phyloP scores from a whole-genome alignment of 2,888 invertebrate species.

The Drosophila heteroneura region DNA sequence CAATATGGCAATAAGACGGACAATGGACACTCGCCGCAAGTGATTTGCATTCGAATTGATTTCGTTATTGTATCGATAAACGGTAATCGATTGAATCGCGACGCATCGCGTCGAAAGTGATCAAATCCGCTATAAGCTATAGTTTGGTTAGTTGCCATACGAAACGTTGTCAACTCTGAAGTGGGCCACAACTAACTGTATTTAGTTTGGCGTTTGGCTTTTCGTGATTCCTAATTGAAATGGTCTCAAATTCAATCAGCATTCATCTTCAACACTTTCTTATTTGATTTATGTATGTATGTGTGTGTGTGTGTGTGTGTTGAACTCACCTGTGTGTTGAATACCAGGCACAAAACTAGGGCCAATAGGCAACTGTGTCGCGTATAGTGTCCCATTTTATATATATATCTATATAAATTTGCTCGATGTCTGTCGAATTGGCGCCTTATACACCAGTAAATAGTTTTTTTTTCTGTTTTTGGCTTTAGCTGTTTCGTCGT shows the following conservation, averaged over 20 bases:
- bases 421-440: slow-evolving; percentile 34
- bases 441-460: slow-evolving; percentile 50
- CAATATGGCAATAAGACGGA: slow-evolving; percentile 50
- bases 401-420: slow-evolving; percentile 56
- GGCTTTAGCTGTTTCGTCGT: slow-evolving; percentile 35
- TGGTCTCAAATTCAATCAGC: slow-evolving; percentile 42
- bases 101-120: slow-evolving; percentile 70
- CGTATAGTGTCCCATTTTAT: slow-evolving; percentile 84
- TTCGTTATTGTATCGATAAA: slow-evolving; percentile 65
- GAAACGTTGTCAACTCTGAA: slow-evolving; percentile 54
- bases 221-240: slow-evolving; percentile 67
- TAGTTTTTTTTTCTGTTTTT: slow-evolving; percentile 26
- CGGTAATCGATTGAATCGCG: slow-evolving; percentile 69
- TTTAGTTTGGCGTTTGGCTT: slow-evolving; percentile 46
- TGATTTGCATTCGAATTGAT: slow-evolving; percentile 80
- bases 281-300: not conserved
- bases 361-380: slow-evolving; percentile 83
- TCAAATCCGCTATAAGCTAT: slow-evolving; percentile 67
- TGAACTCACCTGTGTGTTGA: slow-evolving; percentile 84
- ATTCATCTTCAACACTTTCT: slow-evolving; percentile 35
- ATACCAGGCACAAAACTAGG: slow-evolving; percentile 83
- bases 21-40: slow-evolving; percentile 57
- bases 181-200: slow-evolving; percentile 58
- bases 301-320: not conserved
- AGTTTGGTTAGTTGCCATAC: slow-evolving; percentile 52